A percentile compares a stretch with the other conserved stretches of the same genome.
phyloP scores from a whole-genome alignment of 2,113 vertebrate genomes.

The Cettia cetti region DNA sequence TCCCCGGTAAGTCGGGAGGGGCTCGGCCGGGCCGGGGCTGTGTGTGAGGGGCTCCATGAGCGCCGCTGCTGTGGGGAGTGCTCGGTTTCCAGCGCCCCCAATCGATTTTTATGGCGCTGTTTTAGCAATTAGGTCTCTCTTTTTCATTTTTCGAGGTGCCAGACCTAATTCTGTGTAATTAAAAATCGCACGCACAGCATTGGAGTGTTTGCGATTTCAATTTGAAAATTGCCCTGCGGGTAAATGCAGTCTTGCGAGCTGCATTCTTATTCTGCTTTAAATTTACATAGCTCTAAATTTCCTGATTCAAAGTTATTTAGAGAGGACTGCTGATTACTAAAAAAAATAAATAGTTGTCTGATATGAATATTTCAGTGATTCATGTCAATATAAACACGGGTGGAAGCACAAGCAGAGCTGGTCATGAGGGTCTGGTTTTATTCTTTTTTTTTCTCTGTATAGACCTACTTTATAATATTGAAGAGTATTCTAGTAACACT shows the following conservation, averaged over 20 bases:
- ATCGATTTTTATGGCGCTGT: accelerated
- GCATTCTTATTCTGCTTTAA: accelerated
- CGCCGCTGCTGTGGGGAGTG: accelerated
- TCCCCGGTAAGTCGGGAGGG: neutral
- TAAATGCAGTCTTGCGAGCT: accelerated
- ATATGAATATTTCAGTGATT: neutral
- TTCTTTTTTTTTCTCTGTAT: neutral
- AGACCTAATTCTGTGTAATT: accelerated
- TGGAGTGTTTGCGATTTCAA: accelerated
- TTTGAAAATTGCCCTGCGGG: accelerated
- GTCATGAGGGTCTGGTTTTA: neutral
- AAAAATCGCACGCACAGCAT: accelerated
- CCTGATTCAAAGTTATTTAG: accelerated
- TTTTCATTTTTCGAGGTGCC: accelerated
- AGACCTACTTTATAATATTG: accelerated
- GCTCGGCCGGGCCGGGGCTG: too few relatives aligned
- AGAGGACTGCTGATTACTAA: accelerated
- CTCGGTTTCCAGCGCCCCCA: accelerated
- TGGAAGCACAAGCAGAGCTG: neutral
- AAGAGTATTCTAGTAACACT: neutral
- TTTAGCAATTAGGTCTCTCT: accelerated
- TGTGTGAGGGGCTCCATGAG: neutral
- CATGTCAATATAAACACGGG: accelerated
- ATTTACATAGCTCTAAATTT: accelerated
- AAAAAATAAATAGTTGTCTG: accelerated